A percentile compares a stretch with the other conserved stretches of the same genome.
These are phyloP conservation scores for Neodiprion lecontei DNA, from an alignment of 1,140 invertebrate genomes.

Conservation along the genomic window DNA sequence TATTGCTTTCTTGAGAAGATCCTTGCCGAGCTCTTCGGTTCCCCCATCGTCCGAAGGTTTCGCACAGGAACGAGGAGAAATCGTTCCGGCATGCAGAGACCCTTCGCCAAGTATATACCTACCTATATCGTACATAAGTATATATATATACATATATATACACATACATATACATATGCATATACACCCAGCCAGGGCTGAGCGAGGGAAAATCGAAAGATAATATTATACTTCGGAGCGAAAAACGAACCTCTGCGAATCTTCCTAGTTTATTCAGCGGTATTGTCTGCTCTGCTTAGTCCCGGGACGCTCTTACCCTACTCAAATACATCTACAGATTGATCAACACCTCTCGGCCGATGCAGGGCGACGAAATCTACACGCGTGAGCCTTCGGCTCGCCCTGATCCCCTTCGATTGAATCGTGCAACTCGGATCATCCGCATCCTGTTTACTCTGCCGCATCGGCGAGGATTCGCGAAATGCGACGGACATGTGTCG, in stretches of 20 bases:
- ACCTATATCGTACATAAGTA: not conserved
- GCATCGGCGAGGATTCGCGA: no score
- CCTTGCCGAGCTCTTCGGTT: not conserved
- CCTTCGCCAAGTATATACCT: not conserved
- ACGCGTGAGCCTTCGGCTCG: no score
- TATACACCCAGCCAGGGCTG: not conserved
- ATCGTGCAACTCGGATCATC: no score
- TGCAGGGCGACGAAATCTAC: no score
- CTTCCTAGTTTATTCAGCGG: not conserved
- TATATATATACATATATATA: not conserved
- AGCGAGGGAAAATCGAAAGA: slow-evolving; percentile 9
- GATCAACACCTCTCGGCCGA: no score
- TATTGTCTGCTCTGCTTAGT: not conserved
- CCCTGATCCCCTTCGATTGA: no score
- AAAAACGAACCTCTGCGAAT: not conserved
- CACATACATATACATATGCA: not conserved
- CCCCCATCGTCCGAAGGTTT: not conserved
- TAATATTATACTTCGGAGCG: slow-evolving; percentile 1
- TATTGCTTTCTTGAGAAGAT: slow-evolving; percentile 32
- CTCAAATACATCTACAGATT: not conserved
- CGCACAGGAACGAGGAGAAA: not conserved
- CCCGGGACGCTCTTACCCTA: not conserved
- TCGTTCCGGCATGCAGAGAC: not conserved
- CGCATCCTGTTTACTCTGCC: no score
- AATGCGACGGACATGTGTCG: no score